Conservation (phyloP, 2,113 vertebrate genomes). For the Perognathus longimembris region DNA sequence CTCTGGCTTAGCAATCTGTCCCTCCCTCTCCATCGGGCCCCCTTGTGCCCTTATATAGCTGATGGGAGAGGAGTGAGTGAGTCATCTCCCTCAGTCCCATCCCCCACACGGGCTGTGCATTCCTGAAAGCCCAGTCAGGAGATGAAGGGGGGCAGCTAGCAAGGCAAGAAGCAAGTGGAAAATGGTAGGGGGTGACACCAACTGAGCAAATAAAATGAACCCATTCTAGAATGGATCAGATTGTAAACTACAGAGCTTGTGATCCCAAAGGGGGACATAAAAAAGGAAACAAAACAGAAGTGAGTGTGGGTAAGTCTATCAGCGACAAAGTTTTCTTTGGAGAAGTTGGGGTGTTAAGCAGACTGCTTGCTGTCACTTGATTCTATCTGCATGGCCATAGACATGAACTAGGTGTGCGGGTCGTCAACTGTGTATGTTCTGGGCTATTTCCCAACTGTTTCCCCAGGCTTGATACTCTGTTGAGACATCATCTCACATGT, state of each 20-base stretch:
- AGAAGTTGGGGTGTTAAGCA: neutral
- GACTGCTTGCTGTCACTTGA: neutral
- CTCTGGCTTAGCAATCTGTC: slow-evolving; percentile 6
- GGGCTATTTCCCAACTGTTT: too few species aligned
- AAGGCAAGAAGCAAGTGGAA: neutral
- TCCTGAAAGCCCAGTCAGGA: slow-evolving; percentile 76
- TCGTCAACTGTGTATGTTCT: too few species aligned
- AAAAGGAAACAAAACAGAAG: slow-evolving; percentile 13
- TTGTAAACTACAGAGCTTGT: neutral
- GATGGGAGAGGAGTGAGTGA: slow-evolving; percentile 66
- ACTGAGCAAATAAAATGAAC: slow-evolving; percentile 17
- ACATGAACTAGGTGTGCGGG: neutral
- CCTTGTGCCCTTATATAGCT: slow-evolving; percentile 81
- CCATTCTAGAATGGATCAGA: neutral
- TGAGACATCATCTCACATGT: neutral
- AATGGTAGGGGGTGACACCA: neutral
- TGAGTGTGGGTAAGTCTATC: neutral
- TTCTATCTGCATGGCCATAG: neutral
- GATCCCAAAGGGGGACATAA: neutral
- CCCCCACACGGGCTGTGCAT: slow-evolving; percentile 56
- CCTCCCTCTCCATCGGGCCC: slow-evolving; percentile 53
- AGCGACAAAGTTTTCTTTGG: neutral
- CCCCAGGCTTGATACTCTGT: neutral
- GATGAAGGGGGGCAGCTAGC: neutral
- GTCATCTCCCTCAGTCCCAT: slow-evolving; percentile 48